phyloP scores from a whole-genome alignment of 30 jellyfish, hydroid and myxozoan genomes.

The Catostylus mosaicus region DNA sequence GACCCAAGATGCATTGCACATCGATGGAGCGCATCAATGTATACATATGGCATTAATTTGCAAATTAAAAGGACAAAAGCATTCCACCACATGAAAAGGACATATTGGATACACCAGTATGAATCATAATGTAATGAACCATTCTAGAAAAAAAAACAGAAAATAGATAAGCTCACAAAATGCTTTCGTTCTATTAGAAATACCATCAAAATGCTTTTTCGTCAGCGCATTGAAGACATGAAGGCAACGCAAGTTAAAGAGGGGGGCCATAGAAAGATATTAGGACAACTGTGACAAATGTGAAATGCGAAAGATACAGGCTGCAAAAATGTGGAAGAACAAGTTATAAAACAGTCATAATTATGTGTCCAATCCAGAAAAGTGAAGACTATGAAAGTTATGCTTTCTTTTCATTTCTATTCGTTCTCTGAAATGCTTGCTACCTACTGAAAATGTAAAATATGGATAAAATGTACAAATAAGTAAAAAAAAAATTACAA shows the following conservation, averaged over 20 bases:
- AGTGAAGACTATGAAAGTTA: too few relatives aligned
- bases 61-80: conserved; percentile 73
- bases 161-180: background rate
- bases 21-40: conserved; percentile 93
- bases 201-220: background rate
- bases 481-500: background rate
- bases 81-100: conserved; percentile 84
- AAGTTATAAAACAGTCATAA: too few relatives aligned
- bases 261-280: too few relatives aligned
- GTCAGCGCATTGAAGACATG: background rate
- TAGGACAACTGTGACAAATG: too few relatives aligned
- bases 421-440: too few relatives aligned
- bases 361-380: too few relatives aligned
- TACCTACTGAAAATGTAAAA: too few relatives aligned
- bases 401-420: too few relatives aligned
- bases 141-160: conserved; percentile 55
- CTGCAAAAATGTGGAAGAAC: too few relatives aligned
- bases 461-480: background rate
- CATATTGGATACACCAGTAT: conserved; percentile 89
- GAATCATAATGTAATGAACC: conserved; percentile 86
- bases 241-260: background rate
- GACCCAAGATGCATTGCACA: conserved; percentile 98
- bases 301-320: too few relatives aligned
- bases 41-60: conserved; percentile 87
- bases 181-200: background rate